These are phyloP conservation scores for Platorchestia sp. DNA, from an alignment of 1,140 invertebrate genomes.

Conservation along the genomic window DNA sequence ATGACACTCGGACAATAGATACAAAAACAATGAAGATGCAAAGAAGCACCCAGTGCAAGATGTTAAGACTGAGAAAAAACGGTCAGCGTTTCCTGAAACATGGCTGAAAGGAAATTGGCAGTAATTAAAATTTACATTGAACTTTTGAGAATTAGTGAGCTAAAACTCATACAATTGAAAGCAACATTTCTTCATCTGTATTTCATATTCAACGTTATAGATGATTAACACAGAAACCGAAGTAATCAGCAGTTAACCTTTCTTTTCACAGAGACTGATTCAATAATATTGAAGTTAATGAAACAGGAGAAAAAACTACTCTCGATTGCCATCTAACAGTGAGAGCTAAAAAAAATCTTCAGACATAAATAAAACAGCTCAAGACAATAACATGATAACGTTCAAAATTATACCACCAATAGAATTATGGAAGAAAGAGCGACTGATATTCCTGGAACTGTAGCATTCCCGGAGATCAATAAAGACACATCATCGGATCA, in stretches of 20 bases:
- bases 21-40: neutral
- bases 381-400: neutral
- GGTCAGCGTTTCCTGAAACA: neutral
- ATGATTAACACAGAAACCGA: neutral
- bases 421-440: neutral
- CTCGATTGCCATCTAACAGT: too few species aligned
- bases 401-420: neutral
- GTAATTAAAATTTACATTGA: neutral
- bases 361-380: neutral
- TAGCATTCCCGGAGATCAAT: neutral
- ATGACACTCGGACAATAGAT: neutral
- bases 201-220: neutral
- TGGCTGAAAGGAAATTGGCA: neutral
- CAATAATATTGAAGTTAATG: neutral
- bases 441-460: neutral
- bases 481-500: slow-evolving; percentile 3
- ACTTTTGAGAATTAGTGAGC: too few species aligned
- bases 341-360: too few species aligned
- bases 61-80: neutral
- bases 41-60: neutral
- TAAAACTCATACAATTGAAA: neutral
- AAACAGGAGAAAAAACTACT: neutral
- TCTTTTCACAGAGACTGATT: neutral
- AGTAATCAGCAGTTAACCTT: neutral
- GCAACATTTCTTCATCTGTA: neutral